Evolutionary conservation across 1,140 invertebrate species (phyloP).

Genomic region (Sarcophaga peregrina): DNA sequence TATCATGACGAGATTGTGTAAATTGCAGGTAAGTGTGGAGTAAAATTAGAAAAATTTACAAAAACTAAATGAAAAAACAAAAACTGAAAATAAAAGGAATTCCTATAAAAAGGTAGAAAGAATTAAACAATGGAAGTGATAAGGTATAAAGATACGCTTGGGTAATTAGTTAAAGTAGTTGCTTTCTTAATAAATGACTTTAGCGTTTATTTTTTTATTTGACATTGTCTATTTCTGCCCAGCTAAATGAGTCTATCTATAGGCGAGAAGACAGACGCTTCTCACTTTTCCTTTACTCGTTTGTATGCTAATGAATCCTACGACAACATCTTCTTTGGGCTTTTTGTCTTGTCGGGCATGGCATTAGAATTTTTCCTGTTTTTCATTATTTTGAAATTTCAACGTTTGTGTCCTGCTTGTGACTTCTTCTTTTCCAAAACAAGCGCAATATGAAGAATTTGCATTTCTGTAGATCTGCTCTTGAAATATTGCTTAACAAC

Average conservation of each 20-base stretch:
- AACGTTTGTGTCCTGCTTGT: too few relatives aligned
- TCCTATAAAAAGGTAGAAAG: neutral
- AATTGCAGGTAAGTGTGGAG: conserved; percentile 35
- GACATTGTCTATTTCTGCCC: neutral
- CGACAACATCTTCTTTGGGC: neutral
- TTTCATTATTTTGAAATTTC: too few relatives aligned
- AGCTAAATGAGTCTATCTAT: neutral
- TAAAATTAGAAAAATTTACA: conserved; percentile 25
- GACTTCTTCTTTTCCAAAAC: too few relatives aligned
- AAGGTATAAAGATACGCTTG: conserved; percentile 9
- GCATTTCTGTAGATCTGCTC: too few relatives aligned
- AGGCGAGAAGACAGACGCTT: neutral
- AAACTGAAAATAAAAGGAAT: neutral
- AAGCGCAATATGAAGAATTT: too few relatives aligned
- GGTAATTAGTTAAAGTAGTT: conserved; percentile 29
- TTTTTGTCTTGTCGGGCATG: neutral
- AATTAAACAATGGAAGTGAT: conserved; percentile 27
- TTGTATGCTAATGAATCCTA: neutral
- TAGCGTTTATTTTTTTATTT: neutral
- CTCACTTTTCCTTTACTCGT: neutral
- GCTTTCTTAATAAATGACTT: neutral
- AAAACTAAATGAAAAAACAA: neutral
- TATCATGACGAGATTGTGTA: conserved; percentile 37
- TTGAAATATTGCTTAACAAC: too few relatives aligned
- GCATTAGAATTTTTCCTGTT: too few relatives aligned